A percentile compares a stretch with the other conserved stretches of the same genome.
phyloP scores from a whole-genome alignment of 2,797 vertebrate genomes.

The Pangasius larnaudii region DNA sequence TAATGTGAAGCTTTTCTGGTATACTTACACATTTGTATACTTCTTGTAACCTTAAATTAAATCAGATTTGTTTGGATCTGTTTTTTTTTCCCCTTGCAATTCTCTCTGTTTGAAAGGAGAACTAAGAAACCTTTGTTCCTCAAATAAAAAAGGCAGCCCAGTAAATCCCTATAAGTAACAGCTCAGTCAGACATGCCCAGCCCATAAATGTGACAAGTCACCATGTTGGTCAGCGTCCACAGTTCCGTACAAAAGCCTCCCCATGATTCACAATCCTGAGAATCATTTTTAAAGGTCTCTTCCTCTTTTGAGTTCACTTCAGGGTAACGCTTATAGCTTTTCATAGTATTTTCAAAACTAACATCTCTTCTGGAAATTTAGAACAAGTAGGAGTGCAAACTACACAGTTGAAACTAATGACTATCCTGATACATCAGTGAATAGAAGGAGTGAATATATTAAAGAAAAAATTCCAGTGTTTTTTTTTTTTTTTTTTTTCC shows the following conservation, averaged over 20 bases:
- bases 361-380: background rate
- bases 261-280: slow-evolving; percentile 22
- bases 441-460: background rate
- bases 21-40: background rate
- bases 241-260: slow-evolving; percentile 2
- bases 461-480: background rate
- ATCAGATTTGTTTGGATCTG: background rate
- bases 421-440: background rate
- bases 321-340: background rate
- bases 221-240: slow-evolving; percentile 9
- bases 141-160: slow-evolving; percentile 23
- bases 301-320: background rate
- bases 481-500: too few relatives aligned
- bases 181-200: slow-evolving; percentile 40
- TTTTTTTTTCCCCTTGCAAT: background rate
- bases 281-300: background rate
- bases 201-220: slow-evolving; percentile 31
- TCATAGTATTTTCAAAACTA: background rate
- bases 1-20: background rate
- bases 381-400: background rate
- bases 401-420: background rate
- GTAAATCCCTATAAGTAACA: background rate
- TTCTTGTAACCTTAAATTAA: background rate
- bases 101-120: slow-evolving; percentile 1
- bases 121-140: slow-evolving; percentile 22